phyloP scores from a whole-genome alignment of 2,797 vertebrate species.

The Catostomus latipinnis region DNA sequence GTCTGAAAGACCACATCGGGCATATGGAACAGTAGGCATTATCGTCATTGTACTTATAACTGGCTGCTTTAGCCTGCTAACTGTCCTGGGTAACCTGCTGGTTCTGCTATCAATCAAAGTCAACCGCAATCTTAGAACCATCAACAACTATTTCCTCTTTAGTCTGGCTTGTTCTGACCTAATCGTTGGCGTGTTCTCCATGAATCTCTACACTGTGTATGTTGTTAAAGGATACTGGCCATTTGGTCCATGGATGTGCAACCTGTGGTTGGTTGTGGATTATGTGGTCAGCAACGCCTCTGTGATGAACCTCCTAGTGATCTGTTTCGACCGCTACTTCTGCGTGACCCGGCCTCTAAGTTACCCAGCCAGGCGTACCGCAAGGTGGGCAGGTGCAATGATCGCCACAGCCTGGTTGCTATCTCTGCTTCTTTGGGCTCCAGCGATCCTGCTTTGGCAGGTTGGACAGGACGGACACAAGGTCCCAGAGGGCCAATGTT shows the following conservation, averaged over 20 bases:
- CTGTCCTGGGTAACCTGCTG: conserved; percentile 86
- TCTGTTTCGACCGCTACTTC: conserved; percentile 92
- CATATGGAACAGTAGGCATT: conserved; percentile 77
- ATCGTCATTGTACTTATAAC: conserved; percentile 80
- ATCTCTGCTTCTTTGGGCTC: conserved; percentile 88
- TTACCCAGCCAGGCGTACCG: conserved; percentile 83
- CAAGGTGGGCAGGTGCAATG: conserved; percentile 83
- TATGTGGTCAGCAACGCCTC: conserved; percentile 88
- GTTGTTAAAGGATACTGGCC: conserved; percentile 87
- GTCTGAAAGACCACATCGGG: conserved; percentile 56
- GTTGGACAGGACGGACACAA: conserved; percentile 76
- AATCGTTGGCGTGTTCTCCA: conserved; percentile 84
- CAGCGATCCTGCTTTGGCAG: conserved; percentile 92
- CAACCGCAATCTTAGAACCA: conserved; percentile 86
- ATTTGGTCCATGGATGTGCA: conserved; percentile 83
- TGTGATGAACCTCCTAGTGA: conserved; percentile 90
- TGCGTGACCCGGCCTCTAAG: conserved; percentile 89
- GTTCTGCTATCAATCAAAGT: conserved; percentile 92
- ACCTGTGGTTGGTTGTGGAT: conserved; percentile 90
- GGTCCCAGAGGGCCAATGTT: conserved; percentile 81
- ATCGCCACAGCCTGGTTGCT: conserved; percentile 86
- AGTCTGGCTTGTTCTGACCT: conserved; percentile 90
- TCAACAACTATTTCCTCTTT: conserved; percentile 94
- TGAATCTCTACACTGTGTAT: conserved; percentile 88
- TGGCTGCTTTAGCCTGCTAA: conserved; percentile 84